phyloP scores from a whole-genome alignment of 2,797 vertebrate genomes.

The Catharus ustulatus region DNA sequence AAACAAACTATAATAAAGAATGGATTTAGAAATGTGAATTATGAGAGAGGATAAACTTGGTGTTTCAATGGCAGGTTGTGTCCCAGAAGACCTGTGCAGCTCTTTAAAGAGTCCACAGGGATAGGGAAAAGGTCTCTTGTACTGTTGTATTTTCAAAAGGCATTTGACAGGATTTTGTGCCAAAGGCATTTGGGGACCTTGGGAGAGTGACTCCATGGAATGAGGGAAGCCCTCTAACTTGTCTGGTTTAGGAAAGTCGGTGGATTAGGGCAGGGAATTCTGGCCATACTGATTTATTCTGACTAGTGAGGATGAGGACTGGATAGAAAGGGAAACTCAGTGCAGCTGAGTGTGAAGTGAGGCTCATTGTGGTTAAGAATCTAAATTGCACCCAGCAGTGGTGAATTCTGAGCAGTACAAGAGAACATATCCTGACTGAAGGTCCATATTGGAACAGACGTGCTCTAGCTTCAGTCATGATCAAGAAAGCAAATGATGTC shows the following conservation, averaged over 20 bases:
- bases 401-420: not conserved
- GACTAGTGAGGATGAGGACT: not conserved
- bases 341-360: not conserved
- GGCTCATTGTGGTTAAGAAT: not conserved
- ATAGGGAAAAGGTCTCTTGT: not conserved
- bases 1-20: not conserved
- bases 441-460: accelerated
- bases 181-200: not conserved
- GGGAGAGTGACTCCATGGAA: not conserved
- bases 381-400: not conserved
- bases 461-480: not conserved
- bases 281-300: not conserved
- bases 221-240: not conserved
- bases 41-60: not conserved
- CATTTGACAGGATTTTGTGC: not conserved
- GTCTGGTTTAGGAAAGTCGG: not conserved
- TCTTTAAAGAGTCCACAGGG: not conserved
- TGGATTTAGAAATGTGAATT: not conserved
- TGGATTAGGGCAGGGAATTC: not conserved
- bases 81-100: not conserved
- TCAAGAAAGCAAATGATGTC: not conserved
- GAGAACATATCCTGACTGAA: not conserved
- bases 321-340: not conserved
- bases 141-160: not conserved
- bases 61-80: not conserved